Base-by-base conservation (phyloP, 2,113 vertebrate species). In the Zapus hudsonius region DNA sequence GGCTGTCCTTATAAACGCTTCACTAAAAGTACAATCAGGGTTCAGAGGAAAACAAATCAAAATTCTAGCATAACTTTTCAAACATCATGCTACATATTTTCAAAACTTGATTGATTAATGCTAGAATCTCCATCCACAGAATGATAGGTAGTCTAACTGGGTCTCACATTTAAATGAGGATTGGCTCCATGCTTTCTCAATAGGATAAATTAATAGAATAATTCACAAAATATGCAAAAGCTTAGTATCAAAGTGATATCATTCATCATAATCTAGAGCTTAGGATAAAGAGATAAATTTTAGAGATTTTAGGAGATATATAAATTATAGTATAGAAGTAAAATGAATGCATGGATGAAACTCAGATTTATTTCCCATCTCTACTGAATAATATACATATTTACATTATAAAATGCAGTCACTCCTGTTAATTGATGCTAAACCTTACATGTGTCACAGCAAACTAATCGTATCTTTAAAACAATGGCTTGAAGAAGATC, bases 361-460 rank as follows among this genome's bases (percentile, higher is more conserved):
- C 75, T 69, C 40, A 7, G 4, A 66, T 80, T 64, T 84, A 78
- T 20, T 78, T 36, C 1, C 25, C 5, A 78, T 25, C 0, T 5
- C 44, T 78, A 36, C 13, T 78, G 61, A 64, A 64, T 64, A 8
- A 55, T 13, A 1, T 75, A 66, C 40, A 15, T 33, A 67, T 29
- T 5, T 3, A 38, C 31, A 31, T 0, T n/a, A 22, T 55, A 6
- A n/a, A 0, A 70, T 9, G 23, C 2, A 27, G 7, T 9, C 20
- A 63, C 72, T 2, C 40, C 72, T 78, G 63, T 57, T 5, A 66
- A 38, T 5, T 25, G 70, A 22, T 55, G 12, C 8, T 59, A 73
- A 66, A 2, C 29, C 64, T 84, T 55, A 42, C 38, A 47, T 74
- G 16, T 27, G 74, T 16, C 23, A 67, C 4, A 80, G 27, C 23